Conservation (phyloP, 2,888 invertebrate genomes). For the Coenonympha arcania region DNA sequence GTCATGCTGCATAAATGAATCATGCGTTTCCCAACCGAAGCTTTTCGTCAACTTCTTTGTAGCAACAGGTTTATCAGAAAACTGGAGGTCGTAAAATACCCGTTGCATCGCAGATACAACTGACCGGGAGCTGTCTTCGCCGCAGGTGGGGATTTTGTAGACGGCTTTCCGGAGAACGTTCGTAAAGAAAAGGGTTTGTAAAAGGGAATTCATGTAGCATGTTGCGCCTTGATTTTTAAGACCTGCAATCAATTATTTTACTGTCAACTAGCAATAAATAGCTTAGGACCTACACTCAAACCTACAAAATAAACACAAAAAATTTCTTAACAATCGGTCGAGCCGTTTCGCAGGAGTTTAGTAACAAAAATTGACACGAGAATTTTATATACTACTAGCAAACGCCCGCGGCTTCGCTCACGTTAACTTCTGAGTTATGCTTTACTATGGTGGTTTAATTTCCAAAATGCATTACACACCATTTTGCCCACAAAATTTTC, state of each 20-base stretch:
- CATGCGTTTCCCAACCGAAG: slow-evolving; percentile 99
- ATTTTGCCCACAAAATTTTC: too few species aligned
- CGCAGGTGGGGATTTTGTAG: slow-evolving; percentile 98
- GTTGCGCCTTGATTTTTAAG: slow-evolving; percentile 99
- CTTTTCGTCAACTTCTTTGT: slow-evolving; percentile 99
- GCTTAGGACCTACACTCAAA: too few species aligned
- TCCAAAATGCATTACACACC: too few species aligned
- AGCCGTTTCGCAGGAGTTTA: too few species aligned
- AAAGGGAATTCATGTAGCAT: slow-evolving; percentile 99
- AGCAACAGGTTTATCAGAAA: slow-evolving; percentile 96
- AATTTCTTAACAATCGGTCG: too few species aligned
- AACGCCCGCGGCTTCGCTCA: too few species aligned
- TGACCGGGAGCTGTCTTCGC: slow-evolving; percentile 88
- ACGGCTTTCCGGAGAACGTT: slow-evolving; percentile 93
- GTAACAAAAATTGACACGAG: too few species aligned
- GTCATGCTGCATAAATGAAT: slow-evolving; percentile 99
- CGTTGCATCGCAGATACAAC: slow-evolving; percentile 96
- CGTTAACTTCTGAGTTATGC: too few species aligned
- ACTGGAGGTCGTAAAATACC: slow-evolving; percentile 98
- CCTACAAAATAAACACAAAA: too few species aligned
- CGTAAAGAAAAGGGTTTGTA: slow-evolving; percentile 98
- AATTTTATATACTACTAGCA: too few species aligned
- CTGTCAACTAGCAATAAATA: neutral
- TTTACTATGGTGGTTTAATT: too few species aligned
- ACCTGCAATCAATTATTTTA: slow-evolving; percentile 65